Base-by-base conservation (phyloP, 2,797 vertebrate genomes). In the Pelobates cultripes region DNA sequence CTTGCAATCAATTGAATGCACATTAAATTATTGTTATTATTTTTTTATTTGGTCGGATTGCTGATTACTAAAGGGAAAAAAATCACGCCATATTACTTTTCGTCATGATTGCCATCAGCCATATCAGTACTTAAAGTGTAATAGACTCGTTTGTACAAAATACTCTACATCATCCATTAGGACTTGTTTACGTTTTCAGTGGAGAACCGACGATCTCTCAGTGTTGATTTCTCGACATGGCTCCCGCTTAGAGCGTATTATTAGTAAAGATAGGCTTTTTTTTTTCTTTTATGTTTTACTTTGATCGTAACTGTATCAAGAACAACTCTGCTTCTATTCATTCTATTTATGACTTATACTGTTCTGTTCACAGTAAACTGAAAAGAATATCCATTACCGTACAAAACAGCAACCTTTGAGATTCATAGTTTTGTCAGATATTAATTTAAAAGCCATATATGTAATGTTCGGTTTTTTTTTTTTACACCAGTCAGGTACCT, bases 1-100 rank as follows among this genome's bases (percentile, higher is more conserved):
- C 12, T 60, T 57, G 12, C 70, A 69, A 75, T 80, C 79, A 61
- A 70, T 80, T 57, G n/a, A 14, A 17, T 61, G 43, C 44, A 67
- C 4, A 43, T 4, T 40, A 51, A 43, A 57, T 43, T 74, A 47
- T 70, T 69, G 64, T 70, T 45, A 28, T 75, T 55, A 40, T 75
- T 51, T 1, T 51, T 51, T 51, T 51, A 51, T 51, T 51, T 51
- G 47, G 10, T 6, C 10, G 5, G 47, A 51, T 51, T 51, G 47
- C 47, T 51, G 47, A 51, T 51, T 51, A 10, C 47, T 10, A 51
- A 51, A 10, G 10, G 3, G 1, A 10, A 28, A 40, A 47, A 63
- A 73, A 53, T 9, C 47, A 7, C 42, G 53, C 8, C 15, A 9
- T 47, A 43, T 80, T 75, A 75, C 69, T 75, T 60, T n/a, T 13